phyloP scores from a whole-genome alignment of 2,797 vertebrate species.

The Basileuterus tristriatus region DNA sequence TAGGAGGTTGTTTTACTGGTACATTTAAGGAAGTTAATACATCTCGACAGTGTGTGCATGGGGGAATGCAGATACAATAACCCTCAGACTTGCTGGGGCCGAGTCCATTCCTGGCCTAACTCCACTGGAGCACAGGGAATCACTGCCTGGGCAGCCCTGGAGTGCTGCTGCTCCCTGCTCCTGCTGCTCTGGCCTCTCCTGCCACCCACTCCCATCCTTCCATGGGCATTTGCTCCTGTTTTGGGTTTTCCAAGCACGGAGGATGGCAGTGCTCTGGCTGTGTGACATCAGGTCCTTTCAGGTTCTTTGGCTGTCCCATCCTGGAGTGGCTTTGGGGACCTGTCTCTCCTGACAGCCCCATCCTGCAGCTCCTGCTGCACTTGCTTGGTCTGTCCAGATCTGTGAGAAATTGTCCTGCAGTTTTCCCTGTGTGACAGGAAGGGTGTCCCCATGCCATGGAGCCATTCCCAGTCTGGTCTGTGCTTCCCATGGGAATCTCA shows the following conservation, averaged over 20 bases:
- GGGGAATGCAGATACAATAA: constrained; percentile 67
- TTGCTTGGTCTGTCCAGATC: background rate
- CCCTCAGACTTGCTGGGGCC: constrained; percentile 68
- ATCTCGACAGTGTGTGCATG: constrained; percentile 65
- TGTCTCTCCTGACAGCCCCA: background rate
- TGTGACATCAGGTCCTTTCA: background rate
- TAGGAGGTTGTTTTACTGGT: constrained; percentile 70
- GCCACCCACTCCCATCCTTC: rapidly evolving
- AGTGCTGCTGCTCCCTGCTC: background rate
- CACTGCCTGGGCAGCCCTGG: background rate
- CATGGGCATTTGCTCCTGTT: rapidly evolving
- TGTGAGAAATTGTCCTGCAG: background rate
- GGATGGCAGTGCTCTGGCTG: rapidly evolving
- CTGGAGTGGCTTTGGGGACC: background rate
- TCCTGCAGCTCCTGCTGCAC: background rate
- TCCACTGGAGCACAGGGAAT: background rate
- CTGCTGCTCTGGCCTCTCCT: background rate
- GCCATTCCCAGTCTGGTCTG: background rate
- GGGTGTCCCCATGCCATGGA: background rate
- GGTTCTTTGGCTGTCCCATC: background rate
- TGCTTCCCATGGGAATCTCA: background rate
- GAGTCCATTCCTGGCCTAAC: constrained; percentile 24
- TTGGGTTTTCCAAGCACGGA: background rate
- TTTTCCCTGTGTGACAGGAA: background rate
- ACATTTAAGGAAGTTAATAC: constrained; percentile 72